Percentiles rank a stretch among this genome's conserved stretches.
Evolutionary conservation across 2,797 vertebrate genomes (phyloP).

Genomic region (Catharus ustulatus): DNA sequence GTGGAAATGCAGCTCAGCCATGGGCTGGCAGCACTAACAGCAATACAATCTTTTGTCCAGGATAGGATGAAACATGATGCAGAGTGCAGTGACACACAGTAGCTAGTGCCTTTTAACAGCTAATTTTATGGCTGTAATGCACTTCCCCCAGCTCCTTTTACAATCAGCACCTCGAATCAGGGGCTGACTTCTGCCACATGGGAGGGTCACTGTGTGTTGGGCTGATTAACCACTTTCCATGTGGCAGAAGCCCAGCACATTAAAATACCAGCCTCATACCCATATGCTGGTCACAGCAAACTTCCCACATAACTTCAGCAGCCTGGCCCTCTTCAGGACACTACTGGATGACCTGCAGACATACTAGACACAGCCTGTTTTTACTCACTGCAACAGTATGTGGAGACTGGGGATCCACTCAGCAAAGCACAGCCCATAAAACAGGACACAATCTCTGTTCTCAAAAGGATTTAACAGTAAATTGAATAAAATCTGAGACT

Average conservation of each 20-base stretch:
- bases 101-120: not conserved
- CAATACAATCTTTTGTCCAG: not conserved
- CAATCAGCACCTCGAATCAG: not conserved
- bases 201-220: not conserved
- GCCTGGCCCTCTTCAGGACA: not conserved
- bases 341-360: not conserved
- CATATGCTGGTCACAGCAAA: not conserved
- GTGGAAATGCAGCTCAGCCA: not conserved
- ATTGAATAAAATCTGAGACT: not conserved
- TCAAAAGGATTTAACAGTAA: not conserved
- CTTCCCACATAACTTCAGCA: not conserved
- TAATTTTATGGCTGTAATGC: not conserved
- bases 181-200: not conserved
- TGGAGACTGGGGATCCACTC: not conserved
- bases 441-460: not conserved
- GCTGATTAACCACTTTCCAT: not conserved
- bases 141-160: not conserved
- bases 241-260: not conserved
- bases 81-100: not conserved
- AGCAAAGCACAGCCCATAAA: not conserved
- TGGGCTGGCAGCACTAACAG: not conserved
- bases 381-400: rapidly evolving
- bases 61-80: not conserved
- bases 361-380: not conserved
- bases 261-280: not conserved